A percentile compares a stretch with the other conserved stretches of the same genome.
phyloP scores from a whole-genome alignment of 1,140 invertebrate genomes.

The Eurytemora carolleeae region DNA sequence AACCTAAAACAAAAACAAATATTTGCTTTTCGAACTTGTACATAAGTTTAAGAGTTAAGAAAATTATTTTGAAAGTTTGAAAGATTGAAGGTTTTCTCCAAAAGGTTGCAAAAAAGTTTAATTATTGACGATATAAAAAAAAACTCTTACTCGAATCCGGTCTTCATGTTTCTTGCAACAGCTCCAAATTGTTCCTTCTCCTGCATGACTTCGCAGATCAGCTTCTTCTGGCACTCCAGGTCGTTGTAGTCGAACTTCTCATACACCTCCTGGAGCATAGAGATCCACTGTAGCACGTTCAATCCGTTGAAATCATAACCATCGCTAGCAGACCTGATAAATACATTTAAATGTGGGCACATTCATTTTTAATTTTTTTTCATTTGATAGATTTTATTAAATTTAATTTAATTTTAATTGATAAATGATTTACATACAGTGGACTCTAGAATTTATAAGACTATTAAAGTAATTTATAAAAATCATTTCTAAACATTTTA shows the following conservation, averaged over 20 bases:
- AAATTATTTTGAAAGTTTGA: too few species aligned
- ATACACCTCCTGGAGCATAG: slow-evolving; percentile 14
- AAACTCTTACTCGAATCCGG: slow-evolving; percentile 15
- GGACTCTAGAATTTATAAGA: too few species aligned
- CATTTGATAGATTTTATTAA: too few species aligned
- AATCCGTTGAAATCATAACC: slow-evolving; percentile 10
- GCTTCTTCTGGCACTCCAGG: slow-evolving; percentile 15
- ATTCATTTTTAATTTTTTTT: too few species aligned
- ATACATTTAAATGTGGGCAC: background rate
- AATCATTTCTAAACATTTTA: too few species aligned
- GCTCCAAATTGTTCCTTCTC: slow-evolving; percentile 9
- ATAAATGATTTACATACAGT: too few species aligned
- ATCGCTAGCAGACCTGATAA: slow-evolving; percentile 9
- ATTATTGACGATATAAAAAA: background rate
- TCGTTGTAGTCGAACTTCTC: slow-evolving; percentile 16
- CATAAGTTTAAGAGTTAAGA: too few species aligned
- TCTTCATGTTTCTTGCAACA: slow-evolving; percentile 7
- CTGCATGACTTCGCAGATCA: slow-evolving; percentile 15
- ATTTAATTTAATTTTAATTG: too few species aligned
- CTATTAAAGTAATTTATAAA: too few species aligned
- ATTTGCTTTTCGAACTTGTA: too few species aligned
- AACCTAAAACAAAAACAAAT: slow-evolving; percentile 7
- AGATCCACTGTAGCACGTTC: slow-evolving; percentile 15
- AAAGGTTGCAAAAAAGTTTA: too few species aligned
- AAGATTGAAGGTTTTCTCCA: too few species aligned